phyloP scores from a whole-genome alignment of 2,888 invertebrate species.

The Eupeodes luniger region DNA sequence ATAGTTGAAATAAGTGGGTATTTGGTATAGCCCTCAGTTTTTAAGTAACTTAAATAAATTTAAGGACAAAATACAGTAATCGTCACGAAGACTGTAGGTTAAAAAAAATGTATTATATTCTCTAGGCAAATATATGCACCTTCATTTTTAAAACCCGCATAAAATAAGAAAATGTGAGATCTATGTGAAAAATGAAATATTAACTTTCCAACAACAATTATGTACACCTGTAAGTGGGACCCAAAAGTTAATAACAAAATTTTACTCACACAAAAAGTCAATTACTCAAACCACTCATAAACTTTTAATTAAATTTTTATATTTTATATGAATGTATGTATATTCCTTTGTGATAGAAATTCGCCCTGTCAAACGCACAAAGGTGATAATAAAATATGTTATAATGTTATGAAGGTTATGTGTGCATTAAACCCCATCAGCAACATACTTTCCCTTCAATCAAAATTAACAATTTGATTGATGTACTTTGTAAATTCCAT shows the following conservation, averaged over 20 bases:
- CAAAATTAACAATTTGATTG: constrained; percentile 22
- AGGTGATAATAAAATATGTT: constrained; percentile 12
- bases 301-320: constrained; percentile 12
- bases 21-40: no score
- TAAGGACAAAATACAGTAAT: no score
- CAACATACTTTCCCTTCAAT: constrained; percentile 20
- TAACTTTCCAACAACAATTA: no score
- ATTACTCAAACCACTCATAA: constrained; percentile 45
- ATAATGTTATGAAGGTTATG: not conserved
- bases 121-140: no score
- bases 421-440: not conserved
- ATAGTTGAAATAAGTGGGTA: no score
- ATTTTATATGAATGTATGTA: not conserved
- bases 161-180: no score
- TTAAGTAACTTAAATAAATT: no score
- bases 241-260: constrained; percentile 30
- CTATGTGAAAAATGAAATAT: no score
- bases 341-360: constrained; percentile 5
- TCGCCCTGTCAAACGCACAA: constrained; percentile 46
- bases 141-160: no score
- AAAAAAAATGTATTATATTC: no score
- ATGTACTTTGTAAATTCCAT: constrained; percentile 44
- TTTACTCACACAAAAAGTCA: constrained; percentile 46
- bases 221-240: not conserved
- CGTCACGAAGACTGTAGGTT: no score